phyloP scores from a whole-genome alignment of 2,113 vertebrate genomes.

The Cyprinodon tularosa region DNA sequence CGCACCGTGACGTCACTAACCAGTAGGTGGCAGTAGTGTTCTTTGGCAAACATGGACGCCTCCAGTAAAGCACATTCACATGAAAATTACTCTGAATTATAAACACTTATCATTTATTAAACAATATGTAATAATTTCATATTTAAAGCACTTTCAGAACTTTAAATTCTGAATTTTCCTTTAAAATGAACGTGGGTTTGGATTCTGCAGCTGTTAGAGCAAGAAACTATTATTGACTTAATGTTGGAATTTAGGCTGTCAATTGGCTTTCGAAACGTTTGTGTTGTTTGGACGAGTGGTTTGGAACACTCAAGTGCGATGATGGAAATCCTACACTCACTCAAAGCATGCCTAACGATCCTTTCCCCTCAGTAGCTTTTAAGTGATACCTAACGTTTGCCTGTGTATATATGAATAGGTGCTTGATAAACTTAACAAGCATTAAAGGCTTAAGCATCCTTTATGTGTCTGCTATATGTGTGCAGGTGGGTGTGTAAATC shows the following conservation, averaged over 20 bases:
- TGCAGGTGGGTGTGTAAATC: constrained; percentile 28
- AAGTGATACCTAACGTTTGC: constrained; percentile 64
- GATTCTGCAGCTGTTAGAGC: constrained; percentile 12
- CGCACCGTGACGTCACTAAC: no score
- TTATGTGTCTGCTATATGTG: constrained; percentile 17
- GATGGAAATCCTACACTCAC: constrained; percentile 76
- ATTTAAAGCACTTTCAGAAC: no score
- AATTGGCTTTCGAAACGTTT: constrained; percentile 69
- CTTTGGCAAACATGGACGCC: no score
- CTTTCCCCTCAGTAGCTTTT: constrained; percentile 62
- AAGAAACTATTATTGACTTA: constrained; percentile 68
- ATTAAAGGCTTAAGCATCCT: constrained; percentile 34
- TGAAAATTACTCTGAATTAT: no score
- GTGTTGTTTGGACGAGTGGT: constrained; percentile 63
- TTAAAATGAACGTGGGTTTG: no score
- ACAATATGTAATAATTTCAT: no score
- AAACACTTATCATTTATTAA: no score
- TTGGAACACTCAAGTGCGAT: constrained; percentile 57
- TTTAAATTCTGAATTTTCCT: no score
- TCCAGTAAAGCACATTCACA: no score
- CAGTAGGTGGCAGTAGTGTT: no score
- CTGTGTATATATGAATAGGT: constrained; percentile 63
- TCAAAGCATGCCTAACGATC: constrained; percentile 71
- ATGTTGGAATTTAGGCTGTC: constrained; percentile 65
- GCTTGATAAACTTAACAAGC: constrained; percentile 60